Base-by-base conservation (phyloP, 2,113 vertebrate genomes). In the Trematomus loennbergii region DNA sequence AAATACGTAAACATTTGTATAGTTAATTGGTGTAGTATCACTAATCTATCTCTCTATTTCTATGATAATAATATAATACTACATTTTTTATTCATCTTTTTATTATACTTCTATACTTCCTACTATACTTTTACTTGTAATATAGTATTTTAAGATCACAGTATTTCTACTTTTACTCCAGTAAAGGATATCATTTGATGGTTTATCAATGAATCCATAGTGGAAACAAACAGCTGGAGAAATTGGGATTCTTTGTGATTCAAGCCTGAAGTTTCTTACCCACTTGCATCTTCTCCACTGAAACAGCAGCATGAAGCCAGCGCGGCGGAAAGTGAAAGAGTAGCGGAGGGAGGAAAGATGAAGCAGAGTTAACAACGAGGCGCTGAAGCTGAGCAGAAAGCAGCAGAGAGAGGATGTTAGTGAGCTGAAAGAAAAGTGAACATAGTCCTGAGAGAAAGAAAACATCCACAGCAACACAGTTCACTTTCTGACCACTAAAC, bases 241-340 rank as follows among this genome's bases (percentile, higher is more conserved):
- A 80, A 22, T 36, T 2, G 50, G 55, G 25, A 12, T 43, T 64
- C 72, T 73, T 71, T 72, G 43, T 50, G 57, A 53, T 52, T 62
- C 13, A 10, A 69, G 73, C 85, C 76, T 55, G 25, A 82, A 48
- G 69, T 85, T 53, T 89, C 93, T 94, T 93, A 94, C 91, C 93
- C 65, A 93, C 88, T 85, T 93, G 86, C 95, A 95, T 95, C 91
- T 63, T 94, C 76, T 93, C 90, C 83, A 93, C 95, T 95, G 90
- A 75, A 86, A 85, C 78, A 81, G 85, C 89, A 93, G 79, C 87
- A 93, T 81, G 87, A 90, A 91, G 93, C 84, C 91, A 74, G 86
- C 82, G 63, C 68, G 79, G 68, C 55, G 90, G 57, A 85, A 49
- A 85, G 66, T 72, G 48, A 76, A 7, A 71, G n/a, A 73, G 82